Evolutionary conservation across 2,113 vertebrate genomes (phyloP).

Genomic region (Nerophis ophidion): DNA sequence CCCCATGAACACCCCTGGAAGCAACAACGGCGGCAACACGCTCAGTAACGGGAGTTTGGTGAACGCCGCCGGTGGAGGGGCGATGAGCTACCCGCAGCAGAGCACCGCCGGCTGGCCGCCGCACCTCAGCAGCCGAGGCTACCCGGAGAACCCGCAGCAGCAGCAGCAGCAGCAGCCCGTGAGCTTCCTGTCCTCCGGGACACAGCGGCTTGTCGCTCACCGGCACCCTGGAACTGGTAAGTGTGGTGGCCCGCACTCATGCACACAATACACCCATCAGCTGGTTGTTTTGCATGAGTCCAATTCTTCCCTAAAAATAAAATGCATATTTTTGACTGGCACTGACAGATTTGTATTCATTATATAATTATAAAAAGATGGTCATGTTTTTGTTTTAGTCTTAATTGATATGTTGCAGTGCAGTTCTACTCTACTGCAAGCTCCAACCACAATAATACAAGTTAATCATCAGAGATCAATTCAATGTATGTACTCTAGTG

Average conservation of each 20-base stretch:
- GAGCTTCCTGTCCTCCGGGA: slow-evolving; percentile 64
- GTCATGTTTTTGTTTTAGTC: no score
- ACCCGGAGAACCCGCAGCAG: slow-evolving; percentile 68
- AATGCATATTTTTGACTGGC: no score
- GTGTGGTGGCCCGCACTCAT: slow-evolving; percentile 40
- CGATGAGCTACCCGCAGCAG: slow-evolving; percentile 62
- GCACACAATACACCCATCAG: slow-evolving; percentile 12
- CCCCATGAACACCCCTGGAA: slow-evolving; percentile 54
- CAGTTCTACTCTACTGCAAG: no score
- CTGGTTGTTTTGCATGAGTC: no score
- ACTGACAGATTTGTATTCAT: no score
- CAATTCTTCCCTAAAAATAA: no score
- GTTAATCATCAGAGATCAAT: no score
- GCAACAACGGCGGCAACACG: slow-evolving; percentile 55
- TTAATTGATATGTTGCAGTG: no score
- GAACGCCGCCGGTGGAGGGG: slow-evolving; percentile 56
- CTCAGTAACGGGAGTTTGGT: slow-evolving; percentile 56
- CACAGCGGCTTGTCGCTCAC: slow-evolving; percentile 67
- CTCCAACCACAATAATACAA: no score
- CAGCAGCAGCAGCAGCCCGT: slow-evolving; percentile 50
- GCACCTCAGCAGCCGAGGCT: slow-evolving; percentile 65
- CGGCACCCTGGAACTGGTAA: slow-evolving; percentile 72
- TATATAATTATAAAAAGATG: no score
- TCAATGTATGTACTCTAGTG: no score
- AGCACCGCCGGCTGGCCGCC: slow-evolving; percentile 64